Base-by-base conservation (phyloP, 2,113 vertebrate genomes). In the Platanista minor region DNA sequence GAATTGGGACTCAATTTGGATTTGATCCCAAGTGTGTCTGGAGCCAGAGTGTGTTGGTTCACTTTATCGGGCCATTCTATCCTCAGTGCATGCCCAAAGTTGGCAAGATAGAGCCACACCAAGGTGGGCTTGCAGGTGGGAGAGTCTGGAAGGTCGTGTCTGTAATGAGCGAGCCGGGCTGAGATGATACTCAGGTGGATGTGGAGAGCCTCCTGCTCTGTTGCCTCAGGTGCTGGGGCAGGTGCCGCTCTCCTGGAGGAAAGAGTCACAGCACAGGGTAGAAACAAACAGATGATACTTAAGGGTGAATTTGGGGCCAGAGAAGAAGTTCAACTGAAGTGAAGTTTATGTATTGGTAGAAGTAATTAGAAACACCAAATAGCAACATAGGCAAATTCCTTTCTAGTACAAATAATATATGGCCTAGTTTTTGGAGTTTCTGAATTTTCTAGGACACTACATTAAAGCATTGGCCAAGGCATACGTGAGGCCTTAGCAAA, bases 21-120 rank as follows among this genome's bases (percentile, higher is more conserved):
- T 41, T 43, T 61, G 57, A 36, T 36, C 13, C 20, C 54, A 83
- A 21, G 1, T 87, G n/a, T 75, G 5, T 64, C 54, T 74, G 5
- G 25, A 59, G n/a, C 18, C 18, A 46, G 52, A 18, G 3, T 43
- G 6, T 43, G 31, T 9, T 57, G 23, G 21, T 62, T 36, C 39
- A 6, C 11, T 52, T 66, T 49, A 20, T 27, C 1, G 1, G 36
- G 8, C 1, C 27, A 29, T 46, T 1, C 25, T 62, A 2, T 12
- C 3, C 39, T 36, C 20, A 46, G 39, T 29, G 23, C 9, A 4
- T 29, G 20, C 27, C 33, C 36, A 15, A 46, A 74, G 31, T 9
- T 59, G 18, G 5, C 9, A 36, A 27, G n/a, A 23, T 5, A n/a
- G 36, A 78, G 39, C 41, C 15, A 14, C 14, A 0, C 8, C 8